Base-by-base conservation (phyloP, 2,888 invertebrate genomes). In the Mesorhabditis belari region DNA sequence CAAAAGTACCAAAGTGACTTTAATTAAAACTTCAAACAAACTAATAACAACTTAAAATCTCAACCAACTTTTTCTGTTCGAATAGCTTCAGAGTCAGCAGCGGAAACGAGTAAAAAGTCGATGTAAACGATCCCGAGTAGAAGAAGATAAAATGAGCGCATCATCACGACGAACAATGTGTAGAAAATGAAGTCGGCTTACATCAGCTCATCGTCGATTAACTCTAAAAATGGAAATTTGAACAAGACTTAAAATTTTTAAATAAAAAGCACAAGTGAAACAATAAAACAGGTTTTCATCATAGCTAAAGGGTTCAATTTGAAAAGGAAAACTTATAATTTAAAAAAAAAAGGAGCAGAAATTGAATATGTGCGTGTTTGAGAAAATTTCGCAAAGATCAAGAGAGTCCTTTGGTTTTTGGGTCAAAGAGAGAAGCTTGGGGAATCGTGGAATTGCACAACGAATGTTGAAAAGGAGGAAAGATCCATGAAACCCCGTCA, bases 211-310 rank as follows among this genome's bases (percentile, higher is more conserved):
- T n/a, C n/a, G n/a, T n/a, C n/a, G n/a, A n/a, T n/a, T n/a, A 52
- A 53, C 55, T 50, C 53, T 44, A 44, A 57, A 62, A 58, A 24
- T 49, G 12, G 57, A 21, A 44, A 4, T 54, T n/a, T 56, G 51
- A 60, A 21, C 17, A n/a, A 17, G 53, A 25, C 25, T 55, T 25
- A 24, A 2, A n/a, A 44, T 26, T 52, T 26, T 55, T 5, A 24
- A 52, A 5, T 55, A 49, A 27, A 53, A 27, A 53, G 24, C n/a
- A 27, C 21, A 49, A 3, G 21, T 0, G 29, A 17, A 21, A 50
- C 17, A 27, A 51, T 5, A 44, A 27, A 49, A 3, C 23, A 28
- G 28, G 44, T 53, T 35, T 25, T 1, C 1, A 53, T 21, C 29
- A 17, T 49, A 23, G 23, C 6, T 28, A 50, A 27, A 50, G 51